phyloP scores from a whole-genome alignment of 2,888 invertebrate genomes.

The Microplitis deprimator region DNA sequence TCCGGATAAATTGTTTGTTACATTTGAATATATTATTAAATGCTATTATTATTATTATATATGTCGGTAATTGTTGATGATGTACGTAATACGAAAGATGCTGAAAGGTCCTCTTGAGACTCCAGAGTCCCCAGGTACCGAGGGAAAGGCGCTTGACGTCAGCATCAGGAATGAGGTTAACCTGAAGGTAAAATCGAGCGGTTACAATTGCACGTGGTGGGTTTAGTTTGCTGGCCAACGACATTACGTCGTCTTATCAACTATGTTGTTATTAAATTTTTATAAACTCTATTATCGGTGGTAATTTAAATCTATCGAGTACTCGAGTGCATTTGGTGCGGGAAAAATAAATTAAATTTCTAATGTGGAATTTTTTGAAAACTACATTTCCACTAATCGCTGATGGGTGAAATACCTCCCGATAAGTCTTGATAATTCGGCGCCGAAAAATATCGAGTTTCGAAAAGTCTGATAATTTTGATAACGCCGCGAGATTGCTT shows the following conservation, averaged over 20 bases:
- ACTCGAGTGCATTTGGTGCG: too few relatives aligned
- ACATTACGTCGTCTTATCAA: background rate
- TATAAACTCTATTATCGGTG: too few relatives aligned
- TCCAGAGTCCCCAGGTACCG: conserved; percentile 39
- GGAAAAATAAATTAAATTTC: too few relatives aligned
- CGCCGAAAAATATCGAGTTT: background rate
- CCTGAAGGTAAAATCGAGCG: conserved; percentile 60
- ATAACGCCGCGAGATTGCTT: background rate
- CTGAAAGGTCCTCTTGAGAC: conserved; percentile 57
- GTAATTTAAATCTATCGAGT: too few relatives aligned
- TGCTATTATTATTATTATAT: too few relatives aligned
- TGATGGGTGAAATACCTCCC: too few relatives aligned
- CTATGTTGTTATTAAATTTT: too few relatives aligned
- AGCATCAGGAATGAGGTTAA: conserved; percentile 67
- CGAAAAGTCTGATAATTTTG: background rate
- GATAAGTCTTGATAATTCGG: too few relatives aligned
- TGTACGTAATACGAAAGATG: conserved; percentile 50
- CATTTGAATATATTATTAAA: too few relatives aligned
- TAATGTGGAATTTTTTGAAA: too few relatives aligned
- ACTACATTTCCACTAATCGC: too few relatives aligned
- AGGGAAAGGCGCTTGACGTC: conserved; percentile 69
- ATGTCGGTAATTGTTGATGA: background rate
- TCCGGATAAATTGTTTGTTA: too few relatives aligned
- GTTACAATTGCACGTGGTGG: conserved; percentile 27
- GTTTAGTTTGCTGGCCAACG: background rate